Conservation (phyloP, 2,797 vertebrate species). For the Urosaurus nigricauda region DNA sequence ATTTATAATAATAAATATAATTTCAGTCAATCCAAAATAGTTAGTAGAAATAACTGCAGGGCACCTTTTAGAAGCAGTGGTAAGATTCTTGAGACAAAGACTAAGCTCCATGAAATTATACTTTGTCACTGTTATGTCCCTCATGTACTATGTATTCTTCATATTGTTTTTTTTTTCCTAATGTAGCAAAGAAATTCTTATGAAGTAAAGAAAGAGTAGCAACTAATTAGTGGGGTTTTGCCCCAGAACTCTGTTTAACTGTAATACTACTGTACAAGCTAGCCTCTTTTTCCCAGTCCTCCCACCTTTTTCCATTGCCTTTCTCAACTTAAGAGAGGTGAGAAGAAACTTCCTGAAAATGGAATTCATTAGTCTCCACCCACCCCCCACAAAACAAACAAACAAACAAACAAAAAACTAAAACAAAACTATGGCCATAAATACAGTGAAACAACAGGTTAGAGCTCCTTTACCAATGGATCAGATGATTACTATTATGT, state of each 20-base stretch:
- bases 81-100: slow-evolving; percentile 23
- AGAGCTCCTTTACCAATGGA: not conserved
- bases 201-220: not conserved
- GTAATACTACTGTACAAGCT: not conserved
- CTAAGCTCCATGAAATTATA: not conserved
- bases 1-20: slow-evolving; percentile 27
- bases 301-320: not conserved
- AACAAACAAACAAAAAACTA: no score
- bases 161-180: not conserved
- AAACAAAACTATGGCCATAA: not conserved
- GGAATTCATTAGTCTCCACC: not conserved
- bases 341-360: not conserved
- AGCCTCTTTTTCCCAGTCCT: not conserved
- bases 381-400: no score
- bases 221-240: not conserved
- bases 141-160: slow-evolving; percentile 6
- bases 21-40: not conserved
- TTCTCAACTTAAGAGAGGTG: not conserved
- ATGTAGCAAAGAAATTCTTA: no score
- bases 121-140: not conserved
- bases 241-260: not conserved
- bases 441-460: not conserved
- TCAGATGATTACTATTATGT: not conserved
- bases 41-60: not conserved
- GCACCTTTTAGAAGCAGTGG: slow-evolving; percentile 6